A percentile compares a stretch with the other conserved stretches of the same genome.
phyloP scores from a whole-genome alignment of 2,797 vertebrate species.

The Menidia menidia region DNA sequence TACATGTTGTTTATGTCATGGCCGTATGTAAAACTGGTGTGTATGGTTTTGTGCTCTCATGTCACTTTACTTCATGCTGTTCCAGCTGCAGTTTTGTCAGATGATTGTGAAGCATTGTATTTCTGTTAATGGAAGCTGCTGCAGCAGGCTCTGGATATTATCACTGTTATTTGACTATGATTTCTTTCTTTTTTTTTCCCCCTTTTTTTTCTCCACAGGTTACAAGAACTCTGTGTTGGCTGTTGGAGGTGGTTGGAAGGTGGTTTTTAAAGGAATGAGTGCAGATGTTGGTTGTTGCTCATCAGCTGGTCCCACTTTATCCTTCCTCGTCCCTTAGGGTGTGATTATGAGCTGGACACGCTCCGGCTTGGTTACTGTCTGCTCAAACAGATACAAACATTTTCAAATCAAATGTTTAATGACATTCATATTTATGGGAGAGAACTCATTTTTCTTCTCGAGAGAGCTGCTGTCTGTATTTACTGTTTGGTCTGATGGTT shows the following conservation, averaged over 20 bases:
- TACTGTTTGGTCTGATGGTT: conserved; percentile 34
- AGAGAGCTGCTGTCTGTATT: conserved; percentile 47
- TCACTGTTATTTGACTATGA: conserved; percentile 46
- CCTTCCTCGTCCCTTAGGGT: conserved; percentile 48
- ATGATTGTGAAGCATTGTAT: conserved; percentile 16
- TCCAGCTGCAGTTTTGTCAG: conserved; percentile 5
- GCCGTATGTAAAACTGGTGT: conserved; percentile 38
- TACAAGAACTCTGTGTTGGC: conserved; percentile 64
- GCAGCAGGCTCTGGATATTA: conserved; percentile 4
- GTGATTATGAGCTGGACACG: conserved; percentile 53
- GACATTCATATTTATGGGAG: conserved; percentile 52
- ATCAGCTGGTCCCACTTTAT: conserved; percentile 68
- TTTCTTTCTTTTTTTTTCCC: conserved; percentile 39
- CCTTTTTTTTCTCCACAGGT: conserved; percentile 71
- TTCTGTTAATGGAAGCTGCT: conserved; percentile 22
- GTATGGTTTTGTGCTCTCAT: conserved; percentile 26
- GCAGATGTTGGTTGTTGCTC: conserved; percentile 67
- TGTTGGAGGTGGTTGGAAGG: conserved; percentile 71
- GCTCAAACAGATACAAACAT: conserved; percentile 51
- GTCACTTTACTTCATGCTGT: conserved; percentile 23
- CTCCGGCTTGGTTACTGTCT: conserved; percentile 51
- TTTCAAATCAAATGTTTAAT: conserved; percentile 42
- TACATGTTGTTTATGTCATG: conserved; percentile 56
- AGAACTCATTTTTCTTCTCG: conserved; percentile 52
- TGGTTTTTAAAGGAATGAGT: conserved; percentile 80